phyloP scores from a whole-genome alignment of 2,113 vertebrate species.

The Cavia porcellus region DNA sequence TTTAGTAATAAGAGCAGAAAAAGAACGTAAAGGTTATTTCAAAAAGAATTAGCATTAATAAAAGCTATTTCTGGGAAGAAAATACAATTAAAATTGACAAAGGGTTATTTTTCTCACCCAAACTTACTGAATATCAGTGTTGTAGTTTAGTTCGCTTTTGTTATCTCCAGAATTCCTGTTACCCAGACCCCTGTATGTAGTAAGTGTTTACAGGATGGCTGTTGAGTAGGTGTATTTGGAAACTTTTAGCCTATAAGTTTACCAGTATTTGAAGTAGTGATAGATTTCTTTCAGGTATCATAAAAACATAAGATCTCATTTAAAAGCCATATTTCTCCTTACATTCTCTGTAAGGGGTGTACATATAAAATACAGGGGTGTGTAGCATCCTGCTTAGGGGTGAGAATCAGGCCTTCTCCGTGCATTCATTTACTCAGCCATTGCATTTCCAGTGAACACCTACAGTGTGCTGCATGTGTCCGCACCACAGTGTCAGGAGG shows the following conservation, averaged over 20 bases:
- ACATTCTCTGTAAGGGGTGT: not conserved
- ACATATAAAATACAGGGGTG: not conserved
- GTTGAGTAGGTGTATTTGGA: not conserved
- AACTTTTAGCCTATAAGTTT: not conserved
- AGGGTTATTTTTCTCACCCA: not conserved
- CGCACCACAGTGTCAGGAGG: not conserved
- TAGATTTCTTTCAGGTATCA: not conserved
- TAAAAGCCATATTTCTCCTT: not conserved
- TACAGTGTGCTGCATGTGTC: not conserved
- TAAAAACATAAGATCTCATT: not conserved
- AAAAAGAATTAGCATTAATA: not conserved
- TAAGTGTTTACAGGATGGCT: not conserved
- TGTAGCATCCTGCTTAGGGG: not conserved
- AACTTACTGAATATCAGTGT: not conserved
- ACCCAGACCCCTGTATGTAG: not conserved
- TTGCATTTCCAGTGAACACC: not conserved
- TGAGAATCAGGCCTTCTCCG: not conserved
- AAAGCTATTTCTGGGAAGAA: not conserved
- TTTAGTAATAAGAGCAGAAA: not conserved
- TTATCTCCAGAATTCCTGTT: not conserved
- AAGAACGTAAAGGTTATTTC: not conserved
- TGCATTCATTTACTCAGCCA: not conserved
- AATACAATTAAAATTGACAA: not conserved
- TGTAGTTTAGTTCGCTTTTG: not conserved
- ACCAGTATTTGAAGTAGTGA: constrained; percentile 4